phyloP scores from a whole-genome alignment of 2,113 vertebrate species.

The Corythaixoides concolor region DNA sequence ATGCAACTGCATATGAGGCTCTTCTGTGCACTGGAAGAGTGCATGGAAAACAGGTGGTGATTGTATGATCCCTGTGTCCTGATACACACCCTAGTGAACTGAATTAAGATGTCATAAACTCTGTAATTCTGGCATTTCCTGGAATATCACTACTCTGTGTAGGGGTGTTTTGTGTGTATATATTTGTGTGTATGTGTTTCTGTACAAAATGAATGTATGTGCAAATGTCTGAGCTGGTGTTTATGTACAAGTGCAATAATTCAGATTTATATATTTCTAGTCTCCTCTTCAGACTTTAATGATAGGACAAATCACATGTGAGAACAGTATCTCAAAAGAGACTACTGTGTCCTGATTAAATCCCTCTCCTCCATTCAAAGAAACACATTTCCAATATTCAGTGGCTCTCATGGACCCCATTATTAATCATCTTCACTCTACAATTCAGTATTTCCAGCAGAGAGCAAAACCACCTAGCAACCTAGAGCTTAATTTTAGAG shows the following conservation, averaged over 20 bases:
- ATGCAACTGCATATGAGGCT: not conserved
- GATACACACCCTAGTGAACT: not conserved
- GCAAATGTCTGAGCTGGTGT: not conserved
- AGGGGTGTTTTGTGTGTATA: not conserved
- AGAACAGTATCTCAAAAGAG: not conserved
- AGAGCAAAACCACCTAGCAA: not conserved
- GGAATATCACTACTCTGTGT: not conserved
- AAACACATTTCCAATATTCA: accelerated
- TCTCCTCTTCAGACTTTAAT: not conserved
- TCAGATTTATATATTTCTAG: not conserved
- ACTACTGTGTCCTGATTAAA: not conserved
- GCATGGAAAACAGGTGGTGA: not conserved
- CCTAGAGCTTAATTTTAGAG: not conserved
- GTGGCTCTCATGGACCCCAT: not conserved
- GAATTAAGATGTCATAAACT: not conserved
- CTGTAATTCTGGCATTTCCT: not conserved
- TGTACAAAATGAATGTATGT: not conserved
- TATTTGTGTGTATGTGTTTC: not conserved
- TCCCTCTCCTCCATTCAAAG: not conserved
- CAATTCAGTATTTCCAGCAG: not conserved
- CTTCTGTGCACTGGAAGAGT: not conserved
- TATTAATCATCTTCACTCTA: not conserved
- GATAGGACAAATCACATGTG: not conserved
- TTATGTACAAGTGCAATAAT: not conserved
- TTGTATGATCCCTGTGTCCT: not conserved